Conservation (phyloP, 2,888 invertebrate genomes). For the Chironomus tentans region DNA sequence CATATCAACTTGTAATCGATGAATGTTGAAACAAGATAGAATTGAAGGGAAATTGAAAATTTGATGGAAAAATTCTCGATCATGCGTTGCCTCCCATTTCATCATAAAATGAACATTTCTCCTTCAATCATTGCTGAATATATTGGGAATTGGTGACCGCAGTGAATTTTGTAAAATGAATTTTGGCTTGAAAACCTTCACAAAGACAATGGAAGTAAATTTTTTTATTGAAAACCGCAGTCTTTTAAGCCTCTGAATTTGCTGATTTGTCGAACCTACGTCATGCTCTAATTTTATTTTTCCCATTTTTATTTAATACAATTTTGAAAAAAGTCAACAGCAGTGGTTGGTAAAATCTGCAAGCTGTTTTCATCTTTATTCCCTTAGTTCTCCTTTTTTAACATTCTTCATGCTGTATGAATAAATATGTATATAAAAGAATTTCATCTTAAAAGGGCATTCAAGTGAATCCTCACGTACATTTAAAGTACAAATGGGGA, state of each 20-base stretch:
- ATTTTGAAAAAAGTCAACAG: not conserved
- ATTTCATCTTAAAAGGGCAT: not conserved
- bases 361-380: no score
- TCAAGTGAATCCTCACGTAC: slow-evolving; percentile 10
- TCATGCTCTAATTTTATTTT: not conserved
- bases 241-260: not conserved
- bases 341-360: not conserved
- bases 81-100: no score
- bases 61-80: no score
- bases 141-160: no score
- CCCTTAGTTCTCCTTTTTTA: no score
- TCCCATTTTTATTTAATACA: not conserved
- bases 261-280: slow-evolving; percentile 5
- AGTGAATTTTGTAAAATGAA: not conserved
- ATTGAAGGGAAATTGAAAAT: no score
- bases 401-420: no score
- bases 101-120: no score
- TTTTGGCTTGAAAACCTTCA: not conserved
- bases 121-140: no score
- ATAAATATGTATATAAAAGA: not conserved
- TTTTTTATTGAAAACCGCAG: not conserved
- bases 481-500: not conserved
- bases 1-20: no score
- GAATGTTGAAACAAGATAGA: no score
- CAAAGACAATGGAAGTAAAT: not conserved